Conservation (phyloP, 2,888 invertebrate genomes). For the Zygothrica quintamaculata region DNA sequence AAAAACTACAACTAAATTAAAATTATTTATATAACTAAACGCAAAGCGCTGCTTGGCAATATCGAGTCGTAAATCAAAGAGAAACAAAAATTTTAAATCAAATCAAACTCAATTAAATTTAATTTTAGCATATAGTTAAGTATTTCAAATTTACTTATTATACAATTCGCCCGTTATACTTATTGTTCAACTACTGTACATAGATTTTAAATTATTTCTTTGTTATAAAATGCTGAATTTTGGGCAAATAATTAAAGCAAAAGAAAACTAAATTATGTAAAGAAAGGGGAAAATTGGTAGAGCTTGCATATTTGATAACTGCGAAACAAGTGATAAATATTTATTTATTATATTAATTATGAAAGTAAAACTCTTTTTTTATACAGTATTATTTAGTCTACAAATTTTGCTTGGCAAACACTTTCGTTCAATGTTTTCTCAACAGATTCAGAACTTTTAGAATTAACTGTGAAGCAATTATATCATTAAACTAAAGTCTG, state of each 20-base stretch:
- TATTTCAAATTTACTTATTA: constrained; percentile 31
- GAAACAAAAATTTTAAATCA: constrained; percentile 55
- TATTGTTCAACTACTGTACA: constrained; percentile 54
- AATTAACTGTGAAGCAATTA: too few relatives aligned
- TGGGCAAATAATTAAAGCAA: constrained; percentile 59
- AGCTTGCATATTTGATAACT: constrained; percentile 51
- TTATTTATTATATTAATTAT: too few relatives aligned
- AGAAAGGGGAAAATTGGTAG: constrained; percentile 45
- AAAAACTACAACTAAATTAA: constrained; percentile 40
- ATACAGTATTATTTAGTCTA: too few relatives aligned
- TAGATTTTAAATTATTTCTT: constrained; percentile 43
- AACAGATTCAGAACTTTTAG: too few relatives aligned
- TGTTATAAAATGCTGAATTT: constrained; percentile 69
- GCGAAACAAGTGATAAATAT: constrained; percentile 32
- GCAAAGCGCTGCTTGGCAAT: constrained; percentile 66
- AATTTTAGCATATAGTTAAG: constrained; percentile 57
- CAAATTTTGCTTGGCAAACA: too few relatives aligned
- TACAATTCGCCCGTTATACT: constrained; percentile 41
- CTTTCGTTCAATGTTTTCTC: too few relatives aligned
- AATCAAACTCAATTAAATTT: constrained; percentile 75
- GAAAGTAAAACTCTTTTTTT: too few relatives aligned
- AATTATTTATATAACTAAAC: constrained; percentile 45
- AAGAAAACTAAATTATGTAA: constrained; percentile 39
- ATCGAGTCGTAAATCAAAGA: constrained; percentile 63
- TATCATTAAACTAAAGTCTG: too few relatives aligned